Evolutionary conservation across 2,888 invertebrate species (phyloP).

Genomic region (Thecocarcelia acutangulata): DNA sequence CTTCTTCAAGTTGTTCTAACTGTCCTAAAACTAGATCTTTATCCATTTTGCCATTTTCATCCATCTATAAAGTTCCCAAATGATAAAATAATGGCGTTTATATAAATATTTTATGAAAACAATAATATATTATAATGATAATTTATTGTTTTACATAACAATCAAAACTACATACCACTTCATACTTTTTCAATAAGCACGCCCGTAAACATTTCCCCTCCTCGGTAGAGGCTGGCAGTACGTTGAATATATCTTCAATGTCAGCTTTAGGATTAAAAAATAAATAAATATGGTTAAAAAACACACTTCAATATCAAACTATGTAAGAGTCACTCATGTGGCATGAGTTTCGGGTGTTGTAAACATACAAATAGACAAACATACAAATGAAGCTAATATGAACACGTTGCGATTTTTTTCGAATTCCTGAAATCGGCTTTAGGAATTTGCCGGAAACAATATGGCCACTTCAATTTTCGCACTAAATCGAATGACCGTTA

Average conservation of each 20-base stretch:
- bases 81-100: neutral
- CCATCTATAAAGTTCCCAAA: constrained; percentile 65
- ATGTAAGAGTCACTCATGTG: too few relatives aligned
- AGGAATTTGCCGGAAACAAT: too few relatives aligned
- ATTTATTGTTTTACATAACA: neutral
- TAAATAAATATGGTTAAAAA: neutral
- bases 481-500: too few relatives aligned
- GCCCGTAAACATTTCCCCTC: constrained; percentile 76
- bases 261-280: constrained; percentile 68
- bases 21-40: constrained; percentile 68
- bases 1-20: constrained; percentile 68
- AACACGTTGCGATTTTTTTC: too few relatives aligned
- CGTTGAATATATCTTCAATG: constrained; percentile 70
- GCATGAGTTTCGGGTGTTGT: too few relatives aligned
- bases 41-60: constrained; percentile 74
- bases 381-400: too few relatives aligned
- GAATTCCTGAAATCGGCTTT: too few relatives aligned
- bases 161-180: constrained; percentile 64
- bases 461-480: too few relatives aligned
- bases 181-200: constrained; percentile 74
- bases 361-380: too few relatives aligned
- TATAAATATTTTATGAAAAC: too few relatives aligned
- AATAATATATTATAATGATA: too few relatives aligned
- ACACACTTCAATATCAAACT: too few relatives aligned
- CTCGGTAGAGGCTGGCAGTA: constrained; percentile 69